Evolutionary conservation across 2,888 invertebrate species (phyloP).

Genomic region (Xylocampa areola): DNA sequence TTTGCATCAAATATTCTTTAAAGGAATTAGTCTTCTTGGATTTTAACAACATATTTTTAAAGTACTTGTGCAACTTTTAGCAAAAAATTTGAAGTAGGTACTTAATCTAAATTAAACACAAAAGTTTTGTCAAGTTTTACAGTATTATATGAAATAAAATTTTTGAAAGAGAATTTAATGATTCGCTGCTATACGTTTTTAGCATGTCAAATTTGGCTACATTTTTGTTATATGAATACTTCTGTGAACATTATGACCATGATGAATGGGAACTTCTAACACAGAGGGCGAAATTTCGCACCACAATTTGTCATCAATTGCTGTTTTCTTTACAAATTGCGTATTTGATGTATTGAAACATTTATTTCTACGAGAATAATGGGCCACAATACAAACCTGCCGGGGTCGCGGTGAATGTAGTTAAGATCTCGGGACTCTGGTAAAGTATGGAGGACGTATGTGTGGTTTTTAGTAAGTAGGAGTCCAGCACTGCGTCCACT

Average conservation of each 20-base stretch:
- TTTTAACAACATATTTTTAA: conserved; percentile 32
- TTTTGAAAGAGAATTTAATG: conserved; percentile 26
- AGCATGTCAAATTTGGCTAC: conserved; percentile 53
- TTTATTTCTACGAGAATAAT: not conserved
- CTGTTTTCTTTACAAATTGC: conserved; percentile 49
- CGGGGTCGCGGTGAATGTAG: too few relatives aligned
- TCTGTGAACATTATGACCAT: conserved; percentile 65
- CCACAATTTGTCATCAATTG: conserved; percentile 70
- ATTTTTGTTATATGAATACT: conserved; percentile 58
- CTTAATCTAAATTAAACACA: conserved; percentile 45
- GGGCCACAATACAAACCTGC: too few relatives aligned
- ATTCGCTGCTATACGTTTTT: conserved; percentile 31
- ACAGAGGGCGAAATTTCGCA: conserved; percentile 59
- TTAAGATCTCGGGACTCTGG: too few relatives aligned
- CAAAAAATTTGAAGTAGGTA: conserved; percentile 25
- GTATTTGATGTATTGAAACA: conserved; percentile 24
- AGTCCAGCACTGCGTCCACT: too few relatives aligned
- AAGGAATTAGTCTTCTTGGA: conserved; percentile 13
- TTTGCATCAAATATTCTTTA: conserved; percentile 14
- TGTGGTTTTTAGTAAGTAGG: too few relatives aligned
- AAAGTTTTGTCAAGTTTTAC: conserved; percentile 26
- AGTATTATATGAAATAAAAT: conserved; percentile 27
- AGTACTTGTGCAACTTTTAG: conserved; percentile 26
- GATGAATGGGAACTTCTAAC: conserved; percentile 66
- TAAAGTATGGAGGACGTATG: too few relatives aligned